A percentile compares a stretch with the other conserved stretches of the same genome.
Conservation (phyloP, 2,113 vertebrate species). For the Podilymbus podiceps region DNA sequence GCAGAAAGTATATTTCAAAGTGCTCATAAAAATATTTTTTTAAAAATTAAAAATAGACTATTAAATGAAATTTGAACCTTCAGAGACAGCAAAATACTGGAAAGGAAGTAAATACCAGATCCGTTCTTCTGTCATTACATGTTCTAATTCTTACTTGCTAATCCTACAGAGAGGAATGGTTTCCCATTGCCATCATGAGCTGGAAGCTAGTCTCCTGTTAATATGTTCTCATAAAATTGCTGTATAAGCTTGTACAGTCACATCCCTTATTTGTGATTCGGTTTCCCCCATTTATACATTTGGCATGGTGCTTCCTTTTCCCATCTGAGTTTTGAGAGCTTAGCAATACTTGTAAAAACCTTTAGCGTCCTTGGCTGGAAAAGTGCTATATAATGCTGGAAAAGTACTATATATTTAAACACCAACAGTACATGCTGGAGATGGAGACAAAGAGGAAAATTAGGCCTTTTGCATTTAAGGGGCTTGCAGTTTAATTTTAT, state of each 20-base stretch:
- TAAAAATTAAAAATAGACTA: background rate
- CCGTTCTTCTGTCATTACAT: background rate
- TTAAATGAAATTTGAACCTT: constrained; percentile 15
- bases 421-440: background rate
- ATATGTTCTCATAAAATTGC: background rate
- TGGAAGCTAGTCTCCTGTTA: background rate
- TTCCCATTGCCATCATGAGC: background rate
- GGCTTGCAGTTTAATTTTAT: background rate
- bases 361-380: background rate
- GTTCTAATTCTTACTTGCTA: background rate
- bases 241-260: background rate
- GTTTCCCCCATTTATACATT: background rate
- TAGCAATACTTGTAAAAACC: background rate
- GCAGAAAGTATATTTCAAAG: background rate
- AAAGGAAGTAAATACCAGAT: background rate
- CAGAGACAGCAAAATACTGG: background rate
- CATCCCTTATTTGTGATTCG: background rate
- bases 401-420: background rate
- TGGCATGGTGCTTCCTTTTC: background rate
- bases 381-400: background rate
- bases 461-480: background rate
- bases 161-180: background rate
- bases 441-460: background rate
- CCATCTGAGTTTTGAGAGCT: background rate
- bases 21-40: background rate